Base-by-base conservation (phyloP, 2,797 vertebrate species). In the Dicrostonyx torquatus region DNA sequence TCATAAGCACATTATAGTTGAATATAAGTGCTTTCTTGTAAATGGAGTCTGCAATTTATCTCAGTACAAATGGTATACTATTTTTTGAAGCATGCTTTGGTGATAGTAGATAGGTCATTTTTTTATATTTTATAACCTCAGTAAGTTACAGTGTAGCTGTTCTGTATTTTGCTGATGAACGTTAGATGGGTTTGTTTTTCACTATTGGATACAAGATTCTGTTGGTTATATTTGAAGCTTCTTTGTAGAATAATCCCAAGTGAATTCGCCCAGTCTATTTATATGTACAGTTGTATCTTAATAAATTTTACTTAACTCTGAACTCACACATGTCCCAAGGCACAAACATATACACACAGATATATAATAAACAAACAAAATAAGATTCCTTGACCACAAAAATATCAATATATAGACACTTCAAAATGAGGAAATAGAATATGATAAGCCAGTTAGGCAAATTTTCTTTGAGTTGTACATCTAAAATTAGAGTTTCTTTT, bases 151-250 rank as follows among this genome's bases (percentile, higher is more conserved):
- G 2, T 53, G 4, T 87, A 70, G 79, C 11, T 86, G 6, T 68
- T 40, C 20, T 17, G 20, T 64, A 83, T 83, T 73, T 82, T 76
- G 5, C 26, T 53, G 26, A 68, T 89, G 64, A 84, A 96, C 89
- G 77, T 87, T 86, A 77, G 4, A 55, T 85, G 75, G 64, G 37
- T 84, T 90, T 70, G 31, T 78, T 92, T 93, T 92, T 90, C n/a
- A 45, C 50, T 82, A 9, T 83, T 78, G 5, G 64, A 24, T 83
- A 48, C 60, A 85, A 91, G 18, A 62, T 77, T 60, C 18, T 53
- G 1, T 18, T 60, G 17, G 2, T 91, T 84, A 60, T 82, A 0
- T 58, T 6, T 95, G 29, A 82, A 15, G 55, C 68, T 79, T 66
- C 43, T 96, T 88, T 53, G 15, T 94, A 88, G 70, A 84, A 60